These are phyloP conservation scores for Pantherophis guttatus DNA, from an alignment of 2,113 vertebrate genomes.

Conservation along the genomic window DNA sequence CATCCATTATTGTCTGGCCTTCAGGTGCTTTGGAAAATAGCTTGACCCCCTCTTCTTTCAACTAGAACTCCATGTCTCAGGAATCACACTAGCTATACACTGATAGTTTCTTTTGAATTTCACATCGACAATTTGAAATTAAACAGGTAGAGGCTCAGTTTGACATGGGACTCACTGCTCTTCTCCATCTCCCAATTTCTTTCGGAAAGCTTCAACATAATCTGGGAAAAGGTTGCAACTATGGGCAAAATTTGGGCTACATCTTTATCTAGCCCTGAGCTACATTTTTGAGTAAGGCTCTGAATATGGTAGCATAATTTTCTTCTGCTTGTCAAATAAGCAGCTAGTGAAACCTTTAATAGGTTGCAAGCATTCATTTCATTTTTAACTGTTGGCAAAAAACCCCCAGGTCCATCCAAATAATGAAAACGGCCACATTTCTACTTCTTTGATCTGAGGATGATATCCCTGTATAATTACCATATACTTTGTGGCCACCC, in stretches of 20 bases:
- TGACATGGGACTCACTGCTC: not conserved
- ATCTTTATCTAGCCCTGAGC: not conserved
- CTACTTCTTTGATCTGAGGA: not conserved
- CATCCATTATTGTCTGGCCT: no score
- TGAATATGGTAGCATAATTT: not conserved
- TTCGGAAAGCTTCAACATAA: not conserved
- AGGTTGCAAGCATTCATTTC: not conserved
- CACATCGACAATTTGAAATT: no score
- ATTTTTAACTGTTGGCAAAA: not conserved
- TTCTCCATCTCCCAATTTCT: not conserved
- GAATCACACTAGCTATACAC: not conserved
- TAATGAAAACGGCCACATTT: not conserved
- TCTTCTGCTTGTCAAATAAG: not conserved
- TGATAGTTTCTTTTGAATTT: not conserved
- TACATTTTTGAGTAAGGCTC: not conserved
- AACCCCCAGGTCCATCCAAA: not conserved
- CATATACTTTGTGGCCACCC: not conserved
- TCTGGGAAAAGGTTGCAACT: not conserved
- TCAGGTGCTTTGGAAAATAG: no score
- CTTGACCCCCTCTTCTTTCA: no score
- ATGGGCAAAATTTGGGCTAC: not conserved
- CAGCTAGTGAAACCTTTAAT: not conserved
- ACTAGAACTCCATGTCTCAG: not conserved
- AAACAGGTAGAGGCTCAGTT: not conserved
- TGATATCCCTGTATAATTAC: not conserved